A percentile compares a stretch with the other conserved stretches of the same genome.
These are phyloP conservation scores for Callinectes sapidus DNA, from an alignment of 2,888 invertebrate species.

Conservation along the genomic window DNA sequence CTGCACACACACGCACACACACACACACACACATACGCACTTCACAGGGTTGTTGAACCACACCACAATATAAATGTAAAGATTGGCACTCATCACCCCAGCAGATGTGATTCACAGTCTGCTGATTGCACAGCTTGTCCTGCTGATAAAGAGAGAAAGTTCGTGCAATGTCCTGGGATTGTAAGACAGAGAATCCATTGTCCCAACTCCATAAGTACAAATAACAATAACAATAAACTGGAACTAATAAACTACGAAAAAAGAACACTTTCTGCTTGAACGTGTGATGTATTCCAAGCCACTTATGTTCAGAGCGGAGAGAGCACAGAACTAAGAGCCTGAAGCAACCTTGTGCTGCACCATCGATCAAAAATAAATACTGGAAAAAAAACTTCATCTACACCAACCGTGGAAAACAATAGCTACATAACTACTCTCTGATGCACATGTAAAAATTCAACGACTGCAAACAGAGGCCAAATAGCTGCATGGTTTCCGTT, in stretches of 20 bases:
- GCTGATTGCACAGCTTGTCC: background rate
- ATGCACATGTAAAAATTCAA: background rate
- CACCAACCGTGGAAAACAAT: background rate
- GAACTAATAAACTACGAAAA: background rate
- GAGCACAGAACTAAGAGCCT: background rate
- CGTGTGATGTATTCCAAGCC: background rate
- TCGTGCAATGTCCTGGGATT: background rate
- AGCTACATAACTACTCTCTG: background rate
- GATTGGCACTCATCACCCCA: conserved; percentile 22
- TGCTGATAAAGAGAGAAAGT: background rate
- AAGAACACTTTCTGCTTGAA: background rate
- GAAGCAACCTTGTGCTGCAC: conserved; percentile 23
- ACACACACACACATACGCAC: background rate
- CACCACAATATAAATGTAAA: background rate
- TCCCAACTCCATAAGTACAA: background rate
- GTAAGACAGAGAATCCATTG: background rate
- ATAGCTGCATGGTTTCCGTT: background rate
- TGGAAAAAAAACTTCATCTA: background rate
- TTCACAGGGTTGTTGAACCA: background rate
- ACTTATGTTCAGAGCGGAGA: background rate
- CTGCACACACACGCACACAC: background rate
- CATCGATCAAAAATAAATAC: background rate
- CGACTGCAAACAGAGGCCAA: background rate
- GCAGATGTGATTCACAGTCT: background rate
- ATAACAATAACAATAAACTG: background rate